phyloP scores from a whole-genome alignment of 2,113 vertebrate species.

The Nestor notabilis region DNA sequence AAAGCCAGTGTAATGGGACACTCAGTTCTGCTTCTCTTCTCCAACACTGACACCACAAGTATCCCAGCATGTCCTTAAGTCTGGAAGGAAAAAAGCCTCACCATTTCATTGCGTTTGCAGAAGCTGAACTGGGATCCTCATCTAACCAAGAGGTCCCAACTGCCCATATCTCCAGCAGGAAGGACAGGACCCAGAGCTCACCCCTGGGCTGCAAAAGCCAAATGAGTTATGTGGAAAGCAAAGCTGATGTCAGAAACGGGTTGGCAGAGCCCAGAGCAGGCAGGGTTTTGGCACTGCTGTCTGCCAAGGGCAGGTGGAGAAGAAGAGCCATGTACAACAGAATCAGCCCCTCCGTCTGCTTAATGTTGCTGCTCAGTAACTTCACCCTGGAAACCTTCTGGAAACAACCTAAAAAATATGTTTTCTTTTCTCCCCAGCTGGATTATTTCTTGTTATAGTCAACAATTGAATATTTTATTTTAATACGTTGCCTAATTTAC shows the following conservation, averaged over 20 bases:
- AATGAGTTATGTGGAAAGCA: not conserved
- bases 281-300: not conserved
- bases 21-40: slow-evolving; percentile 54
- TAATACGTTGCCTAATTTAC: not conserved
- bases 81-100: not conserved
- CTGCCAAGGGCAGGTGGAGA: slow-evolving; percentile 23
- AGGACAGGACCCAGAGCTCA: not conserved
- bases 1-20: not conserved
- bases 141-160: not conserved
- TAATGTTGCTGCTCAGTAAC: not conserved
- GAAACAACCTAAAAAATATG: not conserved
- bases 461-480: not conserved
- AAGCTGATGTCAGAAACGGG: not conserved
- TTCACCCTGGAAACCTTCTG: not conserved
- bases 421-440: not conserved
- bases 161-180: not conserved
- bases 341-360: not conserved
- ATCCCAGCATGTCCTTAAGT: not conserved
- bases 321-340: not conserved
- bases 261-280: not conserved
- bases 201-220: not conserved
- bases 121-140: not conserved
- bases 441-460: not conserved
- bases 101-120: not conserved
- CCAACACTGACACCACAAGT: slow-evolving; percentile 37